Percentiles rank a stretch among this genome's conserved stretches.
Evolutionary conservation across 2,113 vertebrate genomes (phyloP).

Genomic region (Trichechus manatus): DNA sequence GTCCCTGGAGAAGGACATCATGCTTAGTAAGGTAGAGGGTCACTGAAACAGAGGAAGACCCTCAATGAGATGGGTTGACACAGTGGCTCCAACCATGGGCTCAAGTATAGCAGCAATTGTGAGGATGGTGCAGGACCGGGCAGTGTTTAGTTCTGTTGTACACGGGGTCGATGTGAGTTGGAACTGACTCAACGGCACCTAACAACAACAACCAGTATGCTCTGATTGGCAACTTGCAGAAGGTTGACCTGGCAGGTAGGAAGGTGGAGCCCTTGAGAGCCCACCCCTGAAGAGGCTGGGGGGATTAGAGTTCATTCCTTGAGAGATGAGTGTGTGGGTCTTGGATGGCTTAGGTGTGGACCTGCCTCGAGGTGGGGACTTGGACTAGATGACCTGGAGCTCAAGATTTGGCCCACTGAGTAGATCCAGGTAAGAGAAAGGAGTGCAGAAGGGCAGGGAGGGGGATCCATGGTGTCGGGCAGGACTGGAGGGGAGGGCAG

Average conservation of each 20-base stretch:
- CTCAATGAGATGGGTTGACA: no score
- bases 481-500: no score
- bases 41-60: no score
- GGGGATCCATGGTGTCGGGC: neutral
- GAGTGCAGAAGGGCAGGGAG: neutral
- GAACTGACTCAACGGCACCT: no score
- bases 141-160: no score
- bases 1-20: no score
- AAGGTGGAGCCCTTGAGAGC: neutral
- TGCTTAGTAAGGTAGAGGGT: no score
- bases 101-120: no score
- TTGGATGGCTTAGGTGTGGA: neutral
- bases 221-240: neutral
- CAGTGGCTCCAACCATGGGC: no score
- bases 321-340: neutral
- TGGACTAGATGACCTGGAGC: neutral
- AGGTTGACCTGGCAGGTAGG: neutral
- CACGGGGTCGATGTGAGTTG: no score
- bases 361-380: fast-evolving
- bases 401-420: fast-evolving
- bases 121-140: no score
- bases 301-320: neutral
- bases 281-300: neutral
- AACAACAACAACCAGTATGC: no score
- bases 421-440: neutral